Conservation (phyloP, 2,113 vertebrate species). For the Hydrolagus affinis region DNA sequence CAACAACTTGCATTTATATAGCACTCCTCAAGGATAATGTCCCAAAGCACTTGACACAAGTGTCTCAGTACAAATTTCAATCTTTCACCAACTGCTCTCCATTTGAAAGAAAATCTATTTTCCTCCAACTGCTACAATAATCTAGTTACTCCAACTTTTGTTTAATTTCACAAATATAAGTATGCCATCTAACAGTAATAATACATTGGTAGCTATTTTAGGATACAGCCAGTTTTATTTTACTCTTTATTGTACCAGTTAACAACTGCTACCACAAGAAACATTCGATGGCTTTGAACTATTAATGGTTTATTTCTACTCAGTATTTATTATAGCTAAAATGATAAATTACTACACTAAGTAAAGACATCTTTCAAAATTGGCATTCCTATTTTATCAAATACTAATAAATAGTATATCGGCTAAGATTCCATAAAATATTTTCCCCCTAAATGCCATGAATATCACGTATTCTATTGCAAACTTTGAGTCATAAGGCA, state of each 20-base stretch:
- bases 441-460: background rate
- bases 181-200: background rate
- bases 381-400: too few species aligned
- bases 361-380: too few species aligned
- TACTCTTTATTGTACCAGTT: background rate
- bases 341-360: too few species aligned
- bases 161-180: background rate
- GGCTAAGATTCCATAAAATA: background rate
- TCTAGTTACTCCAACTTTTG: background rate
- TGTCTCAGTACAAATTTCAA: background rate
- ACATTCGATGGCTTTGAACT: too few species aligned
- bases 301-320: background rate
- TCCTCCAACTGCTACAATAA: background rate
- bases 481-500: background rate
- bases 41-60: too few species aligned
- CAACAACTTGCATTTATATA: too few species aligned
- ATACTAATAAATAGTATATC: background rate
- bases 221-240: background rate
- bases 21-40: too few species aligned
- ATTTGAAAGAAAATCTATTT: background rate
- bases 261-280: background rate
- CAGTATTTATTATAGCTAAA: too few species aligned
- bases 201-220: background rate
- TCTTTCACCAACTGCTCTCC: background rate
- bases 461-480: background rate